Conservation (phyloP, 1,140 invertebrate genomes). For the Drosophila ananassae region DNA sequence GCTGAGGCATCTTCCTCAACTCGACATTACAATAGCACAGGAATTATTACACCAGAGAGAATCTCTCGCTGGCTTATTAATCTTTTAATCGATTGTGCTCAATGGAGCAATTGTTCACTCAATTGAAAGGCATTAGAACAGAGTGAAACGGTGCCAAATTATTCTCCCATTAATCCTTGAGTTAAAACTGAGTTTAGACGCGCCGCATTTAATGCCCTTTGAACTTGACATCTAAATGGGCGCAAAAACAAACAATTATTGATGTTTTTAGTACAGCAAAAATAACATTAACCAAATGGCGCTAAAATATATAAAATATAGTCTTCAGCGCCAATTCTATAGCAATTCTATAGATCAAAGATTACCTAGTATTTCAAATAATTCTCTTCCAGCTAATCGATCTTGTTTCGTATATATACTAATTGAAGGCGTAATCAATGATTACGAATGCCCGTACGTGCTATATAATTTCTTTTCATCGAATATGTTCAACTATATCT, state of each 20-base stretch:
- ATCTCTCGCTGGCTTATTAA: slow-evolving; percentile 48
- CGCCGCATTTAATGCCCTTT: slow-evolving; percentile 59
- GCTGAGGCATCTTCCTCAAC: slow-evolving; percentile 22
- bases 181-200: slow-evolving; percentile 60
- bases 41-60: slow-evolving; percentile 31
- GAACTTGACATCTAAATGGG: slow-evolving; percentile 57
- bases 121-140: slow-evolving; percentile 40
- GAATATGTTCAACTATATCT: slow-evolving; percentile 33
- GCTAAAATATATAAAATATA: neutral
- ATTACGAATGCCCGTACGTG: slow-evolving; percentile 55
- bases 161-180: slow-evolving; percentile 71
- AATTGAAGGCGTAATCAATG: slow-evolving; percentile 63
- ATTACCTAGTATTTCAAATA: slow-evolving; percentile 12
- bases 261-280: neutral
- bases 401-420: slow-evolving; percentile 25
- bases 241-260: slow-evolving; percentile 13
- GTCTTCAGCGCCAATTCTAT: neutral
- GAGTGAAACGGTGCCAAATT: slow-evolving; percentile 15
- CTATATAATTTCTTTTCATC: slow-evolving; percentile 39
- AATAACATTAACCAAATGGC: slow-evolving; percentile 5
- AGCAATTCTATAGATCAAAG: slow-evolving; percentile 10
- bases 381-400: slow-evolving; percentile 26
- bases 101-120: slow-evolving; percentile 60
- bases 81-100: slow-evolving; percentile 74
- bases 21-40: slow-evolving; percentile 17